Evolutionary conservation across 2,888 invertebrate species (phyloP).

Genomic region (Poecilus cupreus): DNA sequence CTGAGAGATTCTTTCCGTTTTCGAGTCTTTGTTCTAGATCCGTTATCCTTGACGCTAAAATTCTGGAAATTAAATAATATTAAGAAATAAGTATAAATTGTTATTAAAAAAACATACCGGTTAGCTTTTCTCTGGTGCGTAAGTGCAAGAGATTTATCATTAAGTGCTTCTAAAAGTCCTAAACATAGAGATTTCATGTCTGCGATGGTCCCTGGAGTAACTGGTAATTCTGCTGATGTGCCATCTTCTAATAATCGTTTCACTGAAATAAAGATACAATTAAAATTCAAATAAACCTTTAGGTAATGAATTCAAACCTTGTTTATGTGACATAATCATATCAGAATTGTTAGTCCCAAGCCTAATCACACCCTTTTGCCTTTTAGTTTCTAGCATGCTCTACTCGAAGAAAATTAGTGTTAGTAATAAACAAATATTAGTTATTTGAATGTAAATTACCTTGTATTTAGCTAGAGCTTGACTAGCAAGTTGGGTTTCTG

Average conservation of each 20-base stretch:
- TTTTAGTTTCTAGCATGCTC: conserved; percentile 83
- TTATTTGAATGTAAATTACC: conserved; percentile 71
- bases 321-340: conserved; percentile 86
- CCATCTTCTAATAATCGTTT: conserved; percentile 84
- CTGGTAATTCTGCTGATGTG: conserved; percentile 74
- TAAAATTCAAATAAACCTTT: conserved; percentile 22
- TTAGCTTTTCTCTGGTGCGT: conserved; percentile 92
- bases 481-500: conserved; percentile 85
- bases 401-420: conserved; percentile 66
- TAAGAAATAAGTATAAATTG: neutral
- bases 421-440: conserved; percentile 42
- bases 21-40: conserved; percentile 87
- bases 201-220: conserved; percentile 80
- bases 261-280: conserved; percentile 74
- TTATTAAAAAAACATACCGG: conserved; percentile 78
- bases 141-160: conserved; percentile 89
- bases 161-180: conserved; percentile 87
- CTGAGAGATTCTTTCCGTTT: conserved; percentile 74
- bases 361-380: conserved; percentile 82
- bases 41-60: conserved; percentile 86
- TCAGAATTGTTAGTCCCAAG: conserved; percentile 81
- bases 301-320: conserved; percentile 76
- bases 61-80: conserved; percentile 73
- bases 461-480: conserved; percentile 85
- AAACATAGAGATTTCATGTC: conserved; percentile 87